These are phyloP conservation scores for Montipora efflorescens DNA, from an alignment of 64 coral and sea anemone species.

Conservation along the genomic window DNA sequence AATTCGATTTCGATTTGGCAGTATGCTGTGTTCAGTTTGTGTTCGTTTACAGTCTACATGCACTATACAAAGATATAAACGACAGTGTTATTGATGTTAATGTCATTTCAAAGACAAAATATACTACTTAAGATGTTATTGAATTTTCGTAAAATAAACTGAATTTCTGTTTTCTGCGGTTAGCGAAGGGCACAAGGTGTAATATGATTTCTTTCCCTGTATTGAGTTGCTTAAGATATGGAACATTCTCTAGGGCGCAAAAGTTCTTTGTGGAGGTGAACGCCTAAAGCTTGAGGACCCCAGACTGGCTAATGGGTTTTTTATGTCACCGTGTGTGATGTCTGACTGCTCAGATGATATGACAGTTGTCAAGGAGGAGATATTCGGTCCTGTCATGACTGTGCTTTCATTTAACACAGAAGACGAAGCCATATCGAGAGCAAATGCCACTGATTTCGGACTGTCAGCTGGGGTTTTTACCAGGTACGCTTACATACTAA, in stretches of 20 bases:
- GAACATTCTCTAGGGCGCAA: conserved; percentile 69
- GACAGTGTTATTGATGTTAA: no score
- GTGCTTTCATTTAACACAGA: conserved; percentile 87
- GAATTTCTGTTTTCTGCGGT: no score
- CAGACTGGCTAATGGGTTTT: conserved; percentile 70
- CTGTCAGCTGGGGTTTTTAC: conserved; percentile 93
- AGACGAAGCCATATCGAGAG: conserved; percentile 87
- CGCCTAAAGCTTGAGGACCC: conserved; percentile 69
- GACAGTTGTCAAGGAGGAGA: conserved; percentile 96
- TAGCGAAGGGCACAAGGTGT: no score
- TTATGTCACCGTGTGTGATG: conserved; percentile 98
- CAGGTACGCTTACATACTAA: conserved; percentile 44
- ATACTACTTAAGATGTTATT: no score
- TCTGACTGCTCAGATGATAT: conserved; percentile 93
- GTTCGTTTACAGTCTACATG: no score
- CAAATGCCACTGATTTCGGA: conserved; percentile 88
- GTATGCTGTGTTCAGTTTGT: no score
- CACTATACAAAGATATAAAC: no score
- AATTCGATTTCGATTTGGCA: no score
- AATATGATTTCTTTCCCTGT: no score
- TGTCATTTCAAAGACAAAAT: no score
- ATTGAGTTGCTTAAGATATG: background rate
- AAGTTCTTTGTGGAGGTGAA: conserved; percentile 94
- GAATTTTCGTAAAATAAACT: no score
- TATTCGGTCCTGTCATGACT: conserved; percentile 99